Base-by-base conservation (phyloP, 2,888 invertebrate genomes). In the Heteromurus nitidus region DNA sequence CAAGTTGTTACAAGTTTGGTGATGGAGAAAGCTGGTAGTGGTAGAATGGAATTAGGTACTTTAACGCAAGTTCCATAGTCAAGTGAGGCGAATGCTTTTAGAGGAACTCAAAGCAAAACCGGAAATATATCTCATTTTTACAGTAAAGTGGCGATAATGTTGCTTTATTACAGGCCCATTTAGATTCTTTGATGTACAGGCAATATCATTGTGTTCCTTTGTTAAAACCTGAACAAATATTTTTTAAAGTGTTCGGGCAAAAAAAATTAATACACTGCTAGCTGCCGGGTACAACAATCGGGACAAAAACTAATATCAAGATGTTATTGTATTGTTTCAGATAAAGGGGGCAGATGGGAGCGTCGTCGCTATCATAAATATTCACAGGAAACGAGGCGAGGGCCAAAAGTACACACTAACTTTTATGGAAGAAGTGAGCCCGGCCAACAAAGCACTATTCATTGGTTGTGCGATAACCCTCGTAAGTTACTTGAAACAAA, bases 371-470 rank as follows among this genome's bases (percentile, higher is more conserved):
- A 85, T 87, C 69, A 84, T 87, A 82, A 87, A 87, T 75, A 86
- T 87, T 82, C 85, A 85, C 72, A 81, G 85, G 81, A 86, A 86
- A 69, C 85, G 86, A 44, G 85, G 86, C 64, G 85, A 86, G 80
- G 81, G 83, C 76, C 85, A 84, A 80, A 87, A 87, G 80, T 87
- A 85, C 82, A 85, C 87, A 42, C 79, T 87, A 65, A 87, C 86
- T 36, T 79, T 87, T 72, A 87, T 86, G 75, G 87, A 87, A 80
- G 80, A 80, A 80, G 84, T 87, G 67, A 86, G 86, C 84, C 68
- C 83, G 73, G 86, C 87, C 44, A 87, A 87, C 80, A 87, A 87
- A 82, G 87, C 87, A n/a, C 84, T 87, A 53, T 87, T 87, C 75
- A 84, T 86, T 28, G 84, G 86, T 55, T 87, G 86, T 82, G 86